Evolutionary conservation across 2,888 invertebrate genomes (phyloP).

Genomic region (Eugnorisma glareosa): DNA sequence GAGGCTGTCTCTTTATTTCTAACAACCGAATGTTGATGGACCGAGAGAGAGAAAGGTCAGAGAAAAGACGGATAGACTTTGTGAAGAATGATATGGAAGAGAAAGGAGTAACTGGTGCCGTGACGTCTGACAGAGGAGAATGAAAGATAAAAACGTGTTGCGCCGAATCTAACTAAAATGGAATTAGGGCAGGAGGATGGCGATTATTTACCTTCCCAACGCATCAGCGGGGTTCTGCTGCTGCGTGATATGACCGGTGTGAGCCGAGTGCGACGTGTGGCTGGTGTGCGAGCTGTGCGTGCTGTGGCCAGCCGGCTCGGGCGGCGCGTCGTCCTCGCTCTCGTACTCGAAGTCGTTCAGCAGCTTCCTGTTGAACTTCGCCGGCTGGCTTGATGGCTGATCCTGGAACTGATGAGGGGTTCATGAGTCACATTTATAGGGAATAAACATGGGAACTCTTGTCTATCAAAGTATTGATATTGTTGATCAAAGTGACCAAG

Average conservation of each 20-base stretch:
- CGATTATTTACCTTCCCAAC: conserved; percentile 54
- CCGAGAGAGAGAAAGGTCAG: no score
- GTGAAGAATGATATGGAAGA: no score
- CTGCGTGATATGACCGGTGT: conserved; percentile 68
- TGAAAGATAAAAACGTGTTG: no score
- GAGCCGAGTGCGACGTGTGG: conserved; percentile 73
- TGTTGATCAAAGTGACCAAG: neutral
- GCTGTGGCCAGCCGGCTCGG: conserved; percentile 69
- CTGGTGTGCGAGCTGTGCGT: conserved; percentile 60
- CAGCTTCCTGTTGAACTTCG: conserved; percentile 95
- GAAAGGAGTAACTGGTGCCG: no score
- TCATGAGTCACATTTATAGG: neutral
- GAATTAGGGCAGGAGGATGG: neutral
- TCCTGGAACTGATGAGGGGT: conserved; percentile 81
- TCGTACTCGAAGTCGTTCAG: conserved; percentile 96
- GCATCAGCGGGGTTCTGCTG: conserved; percentile 65
- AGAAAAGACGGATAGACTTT: no score
- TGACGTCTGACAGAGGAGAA: no score
- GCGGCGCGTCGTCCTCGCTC: conserved; percentile 95
- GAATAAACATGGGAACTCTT: neutral
- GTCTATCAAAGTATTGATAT: neutral
- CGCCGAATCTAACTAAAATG: neutral
- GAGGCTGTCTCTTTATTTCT: no score
- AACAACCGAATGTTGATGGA: no score
- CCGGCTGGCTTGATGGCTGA: conserved; percentile 79